Evolutionary conservation across 2,888 invertebrate species (phyloP), one percentile per base, ranked within the genome.

Genomic region (Metacarcinus magister): DNA sequence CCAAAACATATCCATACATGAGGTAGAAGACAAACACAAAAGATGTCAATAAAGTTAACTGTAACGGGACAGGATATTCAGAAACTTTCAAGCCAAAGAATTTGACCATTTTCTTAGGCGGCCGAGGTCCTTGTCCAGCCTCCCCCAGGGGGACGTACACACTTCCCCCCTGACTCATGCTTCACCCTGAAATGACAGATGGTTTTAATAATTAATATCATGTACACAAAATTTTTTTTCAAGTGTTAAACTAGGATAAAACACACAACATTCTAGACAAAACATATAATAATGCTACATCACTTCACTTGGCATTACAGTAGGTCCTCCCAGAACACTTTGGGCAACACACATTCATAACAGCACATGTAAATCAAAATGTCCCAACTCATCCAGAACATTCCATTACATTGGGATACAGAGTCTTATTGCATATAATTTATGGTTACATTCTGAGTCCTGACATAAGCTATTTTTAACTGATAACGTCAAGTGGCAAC

Each of bases 11-110:
- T 95, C 99, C 99, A 98, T 99, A 99, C 0, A 99, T 98, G 96
- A 99, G 97, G 97, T 99, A 99, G 97, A 99, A 99, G 97, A 98
- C 97, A 97, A 99, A 99, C 10, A 99, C 98, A 95, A 99, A 99
- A 44, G 98, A 97, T 94, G 98, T 98, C 97, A 99, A 98, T 94
- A 98, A 98, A 0, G 98, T 96, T 97, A 99, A 99, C 97, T 99
- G 99, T 4, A 98, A 98, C 32, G 98, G 98, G 97, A 98, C 98
- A 96, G 98, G 98, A 97, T 98, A 98, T 91, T 98, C 97, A 16
- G 98, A 98, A 95, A 99, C 98, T 23, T 82, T 94, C 19, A 96
- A 23, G 32, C 95, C 94, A 48, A 96, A 95, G 39, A 95, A 67
- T 44, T 92, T 92, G 3, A 95, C 39, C 28, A 60, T 39, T 48